Evolutionary conservation across 2,888 invertebrate species (phyloP).

Genomic region (Drosophila meridiana): DNA sequence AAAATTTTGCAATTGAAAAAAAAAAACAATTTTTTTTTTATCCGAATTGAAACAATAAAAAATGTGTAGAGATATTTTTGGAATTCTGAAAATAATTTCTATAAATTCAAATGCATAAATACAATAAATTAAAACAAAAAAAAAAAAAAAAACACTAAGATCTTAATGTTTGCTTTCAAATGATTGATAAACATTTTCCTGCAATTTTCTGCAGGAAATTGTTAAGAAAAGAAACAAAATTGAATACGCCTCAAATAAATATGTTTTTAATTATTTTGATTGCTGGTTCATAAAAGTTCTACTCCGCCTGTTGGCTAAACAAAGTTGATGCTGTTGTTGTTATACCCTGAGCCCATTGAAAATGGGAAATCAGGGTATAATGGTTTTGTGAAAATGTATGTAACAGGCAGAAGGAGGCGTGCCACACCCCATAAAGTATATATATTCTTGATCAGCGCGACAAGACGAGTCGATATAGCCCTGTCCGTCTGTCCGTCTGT

Average conservation of each 20-base stretch:
- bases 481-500: no score
- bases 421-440: no score
- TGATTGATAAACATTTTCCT: conserved; percentile 5
- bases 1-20: not conserved
- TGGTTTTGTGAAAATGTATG: no score
- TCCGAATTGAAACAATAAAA: not conserved
- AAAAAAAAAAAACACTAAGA: not conserved
- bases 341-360: no score
- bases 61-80: not conserved
- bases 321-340: not conserved
- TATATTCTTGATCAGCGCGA: no score
- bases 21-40: not conserved
- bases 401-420: no score
- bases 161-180: not conserved
- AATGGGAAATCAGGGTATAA: no score
- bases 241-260: not conserved
- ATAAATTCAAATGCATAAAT: not conserved
- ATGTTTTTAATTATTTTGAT: conserved; percentile 8
- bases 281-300: conserved; percentile 20
- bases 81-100: not conserved
- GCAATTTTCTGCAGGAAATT: not conserved
- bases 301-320: conserved; percentile 20
- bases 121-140: not conserved
- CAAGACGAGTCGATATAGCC: no score
- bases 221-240: not conserved